These are phyloP conservation scores for Lamellibrachia columna DNA, from an alignment of 2,888 invertebrate species.

Conservation along the genomic window DNA sequence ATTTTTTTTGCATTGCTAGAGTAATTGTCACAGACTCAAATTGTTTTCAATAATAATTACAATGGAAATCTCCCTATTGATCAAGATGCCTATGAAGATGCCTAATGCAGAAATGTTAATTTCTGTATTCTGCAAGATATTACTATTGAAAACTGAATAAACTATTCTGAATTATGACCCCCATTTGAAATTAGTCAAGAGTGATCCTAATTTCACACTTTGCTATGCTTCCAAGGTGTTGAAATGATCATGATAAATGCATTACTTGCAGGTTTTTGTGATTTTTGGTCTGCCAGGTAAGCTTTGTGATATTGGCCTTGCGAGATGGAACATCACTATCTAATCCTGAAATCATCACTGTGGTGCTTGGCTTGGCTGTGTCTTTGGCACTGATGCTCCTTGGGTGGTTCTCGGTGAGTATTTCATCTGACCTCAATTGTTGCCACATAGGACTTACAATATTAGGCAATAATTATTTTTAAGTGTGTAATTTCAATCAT, in stretches of 20 bases:
- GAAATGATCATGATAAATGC: background rate
- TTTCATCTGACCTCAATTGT: background rate
- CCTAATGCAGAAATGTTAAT: background rate
- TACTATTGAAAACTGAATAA: background rate
- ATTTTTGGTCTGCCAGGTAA: slow-evolving; percentile 45
- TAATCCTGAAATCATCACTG: slow-evolving; percentile 46
- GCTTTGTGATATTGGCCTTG: slow-evolving; percentile 55
- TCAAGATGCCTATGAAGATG: background rate
- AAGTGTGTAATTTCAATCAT: too few relatives aligned
- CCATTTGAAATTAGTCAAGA: background rate
- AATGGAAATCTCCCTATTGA: too few relatives aligned
- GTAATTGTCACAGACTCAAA: too few relatives aligned
- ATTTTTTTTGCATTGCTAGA: too few relatives aligned
- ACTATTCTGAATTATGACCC: background rate
- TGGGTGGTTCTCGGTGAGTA: slow-evolving; percentile 55
- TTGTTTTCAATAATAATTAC: too few relatives aligned
- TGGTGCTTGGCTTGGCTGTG: slow-evolving; percentile 56
- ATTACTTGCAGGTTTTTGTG: background rate
- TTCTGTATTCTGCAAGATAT: background rate
- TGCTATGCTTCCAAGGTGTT: background rate
- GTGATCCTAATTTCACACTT: background rate
- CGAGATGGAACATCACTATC: slow-evolving; percentile 49
- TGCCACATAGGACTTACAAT: too few relatives aligned
- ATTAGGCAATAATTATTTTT: too few relatives aligned
- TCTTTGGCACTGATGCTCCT: slow-evolving; percentile 52